Percentiles rank a stretch among this genome's conserved stretches.
Conservation (phyloP, 2,797 vertebrate species). For the Dendrocincla fuliginosa region DNA sequence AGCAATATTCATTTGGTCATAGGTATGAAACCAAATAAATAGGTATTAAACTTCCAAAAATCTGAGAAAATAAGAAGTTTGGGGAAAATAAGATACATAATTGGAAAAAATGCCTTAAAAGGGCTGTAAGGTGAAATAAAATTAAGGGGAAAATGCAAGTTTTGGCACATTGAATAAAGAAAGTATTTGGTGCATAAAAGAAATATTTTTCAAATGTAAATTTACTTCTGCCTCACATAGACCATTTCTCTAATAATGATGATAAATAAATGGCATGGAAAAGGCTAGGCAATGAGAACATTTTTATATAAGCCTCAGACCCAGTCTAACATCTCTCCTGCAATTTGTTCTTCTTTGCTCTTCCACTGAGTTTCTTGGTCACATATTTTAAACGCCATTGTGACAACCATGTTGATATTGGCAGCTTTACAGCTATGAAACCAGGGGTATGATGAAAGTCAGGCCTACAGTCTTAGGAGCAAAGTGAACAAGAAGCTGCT, state of each 20-base stretch:
- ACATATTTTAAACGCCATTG: not conserved
- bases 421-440: not conserved
- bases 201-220: not conserved
- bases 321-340: not conserved
- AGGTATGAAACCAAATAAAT: not conserved
- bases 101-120: not conserved
- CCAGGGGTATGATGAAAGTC: not conserved
- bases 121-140: not conserved
- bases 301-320: not conserved
- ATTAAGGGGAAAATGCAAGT: not conserved
- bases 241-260: not conserved
- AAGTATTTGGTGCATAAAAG: not conserved
- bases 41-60: not conserved
- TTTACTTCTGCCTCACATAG: not conserved
- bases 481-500: not conserved
- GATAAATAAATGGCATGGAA: not conserved
- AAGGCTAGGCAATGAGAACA: not conserved
- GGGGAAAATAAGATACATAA: not conserved
- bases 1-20: not conserved
- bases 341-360: not conserved
- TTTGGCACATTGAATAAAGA: not conserved
- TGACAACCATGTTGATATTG: not conserved
- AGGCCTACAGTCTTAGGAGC: not conserved
- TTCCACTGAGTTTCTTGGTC: not conserved
- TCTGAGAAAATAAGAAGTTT: not conserved